Evolutionary conservation across 2,888 invertebrate species (phyloP), one percentile per base, ranked within the genome.

Genomic region (Leptogaster cylindrica): DNA sequence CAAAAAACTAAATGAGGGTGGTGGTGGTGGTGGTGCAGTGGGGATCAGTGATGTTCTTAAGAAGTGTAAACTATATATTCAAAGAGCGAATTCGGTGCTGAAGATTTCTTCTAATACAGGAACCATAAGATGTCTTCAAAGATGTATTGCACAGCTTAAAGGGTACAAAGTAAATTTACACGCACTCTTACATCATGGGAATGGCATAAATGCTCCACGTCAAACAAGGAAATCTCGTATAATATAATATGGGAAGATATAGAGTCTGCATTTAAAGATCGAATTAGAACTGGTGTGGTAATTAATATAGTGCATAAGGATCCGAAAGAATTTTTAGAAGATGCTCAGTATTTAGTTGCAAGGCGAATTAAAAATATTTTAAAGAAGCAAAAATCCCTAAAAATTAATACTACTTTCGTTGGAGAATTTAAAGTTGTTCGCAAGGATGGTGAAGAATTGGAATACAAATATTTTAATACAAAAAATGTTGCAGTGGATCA

Each of bases 391-490:
- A 7, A 4, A 23, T 8, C 6, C 4, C 16, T 55, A 4, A 55
- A 55, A 55, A 33, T 55, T n/a, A 55, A 36, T 31, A 10, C 36
- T 31, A 20, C 33, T 3, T 33, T 55, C 2, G 28, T 14, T 55
- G 31, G n/a, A 33, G 31, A 16, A n/a, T n/a, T n/a, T n/a, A n/a
- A n/a, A n/a, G n/a, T n/a, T n/a, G n/a, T n/a, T n/a, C n/a, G n/a
- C n/a, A n/a, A 33, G 8, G 16, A 55, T 33, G 20, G n/a, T 10
- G 31, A 55, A 33, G n/a, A 18, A 23, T 33, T 14, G 16, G 31
- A 55, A 55, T 18, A 33, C n/a, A 31, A 55, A 55, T 55, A 55
- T 55, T 18, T 31, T 14, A 55, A 31, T n/a, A 55, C 52, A 10
- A 55, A 33, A 31, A 55, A 55, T 33, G 4, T 18, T 14, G 8